Conservation (phyloP, 2,888 invertebrate species). For the Chrysolina haemoptera region DNA sequence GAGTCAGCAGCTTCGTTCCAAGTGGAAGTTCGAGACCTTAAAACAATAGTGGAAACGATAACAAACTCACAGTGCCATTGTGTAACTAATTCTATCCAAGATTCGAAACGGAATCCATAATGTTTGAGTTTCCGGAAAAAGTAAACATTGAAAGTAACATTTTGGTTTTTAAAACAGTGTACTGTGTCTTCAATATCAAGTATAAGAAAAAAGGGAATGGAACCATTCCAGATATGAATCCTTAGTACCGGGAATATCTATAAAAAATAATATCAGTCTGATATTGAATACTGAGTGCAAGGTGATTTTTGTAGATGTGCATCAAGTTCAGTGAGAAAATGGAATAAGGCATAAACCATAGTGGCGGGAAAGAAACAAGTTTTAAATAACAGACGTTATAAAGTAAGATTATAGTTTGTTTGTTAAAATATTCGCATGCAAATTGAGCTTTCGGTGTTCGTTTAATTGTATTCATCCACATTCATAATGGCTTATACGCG, state of each 20-base stretch:
- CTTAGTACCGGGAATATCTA: no score
- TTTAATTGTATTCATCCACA: no score
- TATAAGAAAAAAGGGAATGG: not conserved
- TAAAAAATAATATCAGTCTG: no score
- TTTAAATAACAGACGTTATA: no score
- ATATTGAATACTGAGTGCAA: no score
- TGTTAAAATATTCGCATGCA: no score
- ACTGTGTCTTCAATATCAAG: not conserved
- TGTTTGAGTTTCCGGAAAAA: not conserved
- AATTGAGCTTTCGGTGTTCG: no score
- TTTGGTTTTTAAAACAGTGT: not conserved
- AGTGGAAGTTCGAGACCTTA: not conserved
- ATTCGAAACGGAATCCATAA: slow-evolving; percentile 1
- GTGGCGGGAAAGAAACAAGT: no score
- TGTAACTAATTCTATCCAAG: not conserved
- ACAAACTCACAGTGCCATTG: not conserved
- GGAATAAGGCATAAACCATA: no score
- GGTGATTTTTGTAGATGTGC: no score
- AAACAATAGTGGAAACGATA: slow-evolving; percentile 9
- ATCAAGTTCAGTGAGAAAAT: no score
- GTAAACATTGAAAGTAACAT: not conserved
- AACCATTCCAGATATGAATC: not conserved
- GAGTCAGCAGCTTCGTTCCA: not conserved
- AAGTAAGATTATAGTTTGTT: no score
- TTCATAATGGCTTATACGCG: not conserved